These are phyloP conservation scores for Apostichopus japonicus DNA, from an alignment of 35 echinoderm and acorn worm species.

Conservation along the genomic window DNA sequence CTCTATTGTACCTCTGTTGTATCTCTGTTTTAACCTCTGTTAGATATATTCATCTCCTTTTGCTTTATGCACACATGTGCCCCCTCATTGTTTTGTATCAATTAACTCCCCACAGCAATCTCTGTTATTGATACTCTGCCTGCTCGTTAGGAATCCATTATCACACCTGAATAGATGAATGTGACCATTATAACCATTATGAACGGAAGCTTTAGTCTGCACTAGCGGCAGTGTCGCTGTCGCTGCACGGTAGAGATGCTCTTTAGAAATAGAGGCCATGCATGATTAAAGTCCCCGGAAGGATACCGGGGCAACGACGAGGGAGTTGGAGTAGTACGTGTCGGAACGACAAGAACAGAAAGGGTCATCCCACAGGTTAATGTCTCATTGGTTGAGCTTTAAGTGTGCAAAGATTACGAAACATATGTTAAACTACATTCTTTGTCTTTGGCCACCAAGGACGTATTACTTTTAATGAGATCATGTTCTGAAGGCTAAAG, in stretches of 20 bases:
- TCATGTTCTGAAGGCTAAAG: no score
- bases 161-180: slow-evolving; percentile 28
- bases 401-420: no score
- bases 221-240: not conserved
- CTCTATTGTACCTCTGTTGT: no score
- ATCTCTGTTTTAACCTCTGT: no score
- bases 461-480: no score
- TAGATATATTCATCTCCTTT: no score
- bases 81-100: slow-evolving; percentile 38
- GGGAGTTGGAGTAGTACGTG: not conserved
- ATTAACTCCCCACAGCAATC: slow-evolving; percentile 33
- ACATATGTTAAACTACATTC: no score
- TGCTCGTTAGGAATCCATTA: slow-evolving; percentile 39
- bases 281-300: slow-evolving; percentile 1
- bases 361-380: no score
- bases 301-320: not conserved
- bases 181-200: not conserved
- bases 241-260: not conserved
- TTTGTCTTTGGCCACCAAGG: no score
- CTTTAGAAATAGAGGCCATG: slow-evolving; percentile 17
- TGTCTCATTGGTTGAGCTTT: no score
- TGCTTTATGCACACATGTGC: not conserved
- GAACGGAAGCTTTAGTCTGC: not conserved
- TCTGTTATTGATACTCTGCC: slow-evolving; percentile 17
- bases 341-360: no score